phyloP scores from a whole-genome alignment of 2,797 vertebrate genomes.

The Pangasius macronema region DNA sequence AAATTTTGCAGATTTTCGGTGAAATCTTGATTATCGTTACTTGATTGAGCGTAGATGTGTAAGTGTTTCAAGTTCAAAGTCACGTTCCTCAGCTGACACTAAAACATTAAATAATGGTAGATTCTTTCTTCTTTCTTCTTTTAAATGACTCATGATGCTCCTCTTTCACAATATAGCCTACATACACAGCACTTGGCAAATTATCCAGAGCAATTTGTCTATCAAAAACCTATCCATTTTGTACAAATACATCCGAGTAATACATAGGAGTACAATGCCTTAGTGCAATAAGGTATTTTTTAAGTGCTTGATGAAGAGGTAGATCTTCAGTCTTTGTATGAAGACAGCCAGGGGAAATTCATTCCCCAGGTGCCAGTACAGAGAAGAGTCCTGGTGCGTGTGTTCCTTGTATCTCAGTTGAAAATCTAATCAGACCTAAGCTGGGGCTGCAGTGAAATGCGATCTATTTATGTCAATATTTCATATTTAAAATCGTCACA shows the following conservation, averaged over 20 bases:
- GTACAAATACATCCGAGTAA: background rate
- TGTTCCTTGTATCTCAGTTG: background rate
- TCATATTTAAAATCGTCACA: background rate
- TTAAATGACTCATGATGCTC: background rate
- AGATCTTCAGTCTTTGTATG: background rate
- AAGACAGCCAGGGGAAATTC: slow-evolving; percentile 4
- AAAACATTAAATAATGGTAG: background rate
- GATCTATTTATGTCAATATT: background rate
- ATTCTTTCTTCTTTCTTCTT: background rate
- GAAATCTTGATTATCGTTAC: background rate
- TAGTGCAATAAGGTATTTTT: background rate
- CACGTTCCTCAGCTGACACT: background rate
- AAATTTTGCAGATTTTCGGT: background rate
- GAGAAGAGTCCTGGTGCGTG: slow-evolving; percentile 14
- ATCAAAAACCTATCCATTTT: background rate
- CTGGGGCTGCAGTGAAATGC: background rate
- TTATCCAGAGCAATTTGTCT: background rate
- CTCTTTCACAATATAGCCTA: background rate
- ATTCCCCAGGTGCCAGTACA: too few relatives aligned
- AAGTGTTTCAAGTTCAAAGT: background rate
- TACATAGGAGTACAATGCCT: background rate
- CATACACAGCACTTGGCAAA: background rate
- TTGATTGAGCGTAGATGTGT: background rate
- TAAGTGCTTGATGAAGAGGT: background rate
- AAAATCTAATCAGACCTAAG: background rate